A percentile compares a stretch with the other conserved stretches of the same genome.
phyloP scores from a whole-genome alignment of 30 jellyfish, hydroid and myxozoan genomes.

The Pseudorhiza aurosa region DNA sequence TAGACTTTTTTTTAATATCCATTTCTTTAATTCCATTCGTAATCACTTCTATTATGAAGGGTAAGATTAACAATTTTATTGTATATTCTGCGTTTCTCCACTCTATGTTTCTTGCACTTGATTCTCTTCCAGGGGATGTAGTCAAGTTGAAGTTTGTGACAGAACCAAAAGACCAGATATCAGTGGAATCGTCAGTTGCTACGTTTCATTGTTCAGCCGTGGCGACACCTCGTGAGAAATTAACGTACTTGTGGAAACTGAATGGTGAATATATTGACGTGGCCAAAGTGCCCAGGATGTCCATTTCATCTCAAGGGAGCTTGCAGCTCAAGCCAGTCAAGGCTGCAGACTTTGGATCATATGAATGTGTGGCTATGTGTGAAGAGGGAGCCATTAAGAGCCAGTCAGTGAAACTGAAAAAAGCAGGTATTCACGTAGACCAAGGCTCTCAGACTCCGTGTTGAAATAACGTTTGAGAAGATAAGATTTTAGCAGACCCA shows the following conservation, averaged over 20 bases:
- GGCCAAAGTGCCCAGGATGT: background rate
- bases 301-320: constrained; percentile 8
- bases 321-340: background rate
- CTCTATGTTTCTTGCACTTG: background rate
- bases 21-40: too few species aligned
- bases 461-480: too few species aligned
- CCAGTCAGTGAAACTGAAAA: constrained; percentile 43
- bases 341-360: constrained; percentile 21
- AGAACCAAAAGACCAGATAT: constrained; percentile 7
- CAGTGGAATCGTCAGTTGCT: background rate
- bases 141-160: background rate
- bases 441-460: too few species aligned
- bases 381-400: constrained; percentile 44
- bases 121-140: constrained; percentile 4
- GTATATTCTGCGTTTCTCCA: too few species aligned
- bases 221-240: background rate
- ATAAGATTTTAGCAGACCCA: too few species aligned
- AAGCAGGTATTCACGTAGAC: constrained; percentile 58
- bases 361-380: constrained; percentile 59
- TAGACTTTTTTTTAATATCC: background rate
- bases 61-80: too few species aligned
- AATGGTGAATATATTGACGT: constrained; percentile 17
- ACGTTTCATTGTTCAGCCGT: constrained; percentile 15
- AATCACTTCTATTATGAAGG: too few species aligned
- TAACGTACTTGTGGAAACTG: constrained; percentile 24